Percentiles rank a stretch among this genome's conserved stretches.
phyloP scores from a whole-genome alignment of 2,797 vertebrate genomes.

The Chloroceryle amazona region DNA sequence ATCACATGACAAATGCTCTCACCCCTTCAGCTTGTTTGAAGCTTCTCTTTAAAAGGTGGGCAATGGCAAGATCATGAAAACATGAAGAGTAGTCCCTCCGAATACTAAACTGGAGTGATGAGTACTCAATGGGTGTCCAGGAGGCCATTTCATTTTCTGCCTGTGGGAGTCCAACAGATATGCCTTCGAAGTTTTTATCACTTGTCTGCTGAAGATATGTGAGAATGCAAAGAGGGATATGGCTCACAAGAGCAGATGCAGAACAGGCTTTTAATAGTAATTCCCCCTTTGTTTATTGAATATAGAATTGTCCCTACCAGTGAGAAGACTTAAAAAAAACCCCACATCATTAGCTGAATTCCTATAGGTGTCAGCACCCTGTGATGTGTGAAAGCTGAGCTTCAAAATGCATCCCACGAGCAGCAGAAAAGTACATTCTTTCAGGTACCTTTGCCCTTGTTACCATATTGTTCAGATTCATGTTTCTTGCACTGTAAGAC shows the following conservation, averaged over 20 bases:
- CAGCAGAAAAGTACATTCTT: not conserved
- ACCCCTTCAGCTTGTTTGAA: not conserved
- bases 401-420: not conserved
- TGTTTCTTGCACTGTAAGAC: not conserved
- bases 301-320: not conserved
- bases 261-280: not conserved
- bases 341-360: not conserved
- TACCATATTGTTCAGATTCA: conserved; percentile 13
- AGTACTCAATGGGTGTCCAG: not conserved
- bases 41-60: not conserved
- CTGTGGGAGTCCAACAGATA: not conserved
- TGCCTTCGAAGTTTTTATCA: not conserved
- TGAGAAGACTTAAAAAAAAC: not conserved
- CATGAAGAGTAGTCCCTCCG: not conserved
- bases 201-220: not conserved
- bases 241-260: not conserved
- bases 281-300: not conserved
- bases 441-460: not conserved
- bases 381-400: not conserved
- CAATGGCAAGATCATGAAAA: not conserved
- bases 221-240: not conserved
- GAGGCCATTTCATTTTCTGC: not conserved
- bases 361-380: not conserved
- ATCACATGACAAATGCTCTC: not conserved
- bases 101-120: not conserved